These are phyloP conservation scores for Protophormia terraenovae DNA, from an alignment of 2,888 invertebrate species.

Conservation along the genomic window DNA sequence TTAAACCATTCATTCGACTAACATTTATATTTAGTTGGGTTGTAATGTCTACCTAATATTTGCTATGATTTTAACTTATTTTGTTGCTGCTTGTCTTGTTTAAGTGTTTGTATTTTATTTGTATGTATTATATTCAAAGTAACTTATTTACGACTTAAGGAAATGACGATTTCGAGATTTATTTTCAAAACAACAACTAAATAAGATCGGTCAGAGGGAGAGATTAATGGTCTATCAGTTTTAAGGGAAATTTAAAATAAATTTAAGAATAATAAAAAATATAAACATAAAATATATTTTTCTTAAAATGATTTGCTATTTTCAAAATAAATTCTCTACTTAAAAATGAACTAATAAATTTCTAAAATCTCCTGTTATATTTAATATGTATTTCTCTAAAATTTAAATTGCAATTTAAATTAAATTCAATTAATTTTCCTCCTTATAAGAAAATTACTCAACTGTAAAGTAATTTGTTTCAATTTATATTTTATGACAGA, in stretches of 20 bases:
- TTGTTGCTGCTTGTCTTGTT: conserved; percentile 1
- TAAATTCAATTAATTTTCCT: background rate
- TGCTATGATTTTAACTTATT: conserved; percentile 51
- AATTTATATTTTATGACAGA: conserved; percentile 30
- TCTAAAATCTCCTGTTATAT: too few species aligned
- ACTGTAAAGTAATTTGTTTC: background rate
- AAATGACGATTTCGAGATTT: conserved; percentile 64
- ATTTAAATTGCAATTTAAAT: too few species aligned
- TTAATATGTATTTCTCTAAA: too few species aligned
- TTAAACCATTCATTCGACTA: background rate
- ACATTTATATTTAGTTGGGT: conserved; percentile 27
- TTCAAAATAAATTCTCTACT: too few species aligned
- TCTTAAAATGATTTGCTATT: too few species aligned
- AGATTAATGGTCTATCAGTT: conserved; percentile 17
- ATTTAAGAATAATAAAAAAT: conserved; percentile 61
- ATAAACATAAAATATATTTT: background rate
- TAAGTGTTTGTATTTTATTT: conserved; percentile 33
- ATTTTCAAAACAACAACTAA: conserved; percentile 40
- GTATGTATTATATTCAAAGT: conserved; percentile 39
- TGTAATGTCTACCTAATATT: conserved; percentile 46
- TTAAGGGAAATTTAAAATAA: conserved; percentile 57
- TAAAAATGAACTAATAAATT: too few species aligned
- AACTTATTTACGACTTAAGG: conserved; percentile 65
- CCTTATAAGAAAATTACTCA: background rate
- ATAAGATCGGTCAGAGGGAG: background rate